Percentiles rank a stretch among this genome's conserved stretches.
Evolutionary conservation across 2,797 vertebrate genomes (phyloP).

Genomic region (Botia kubotai): DNA sequence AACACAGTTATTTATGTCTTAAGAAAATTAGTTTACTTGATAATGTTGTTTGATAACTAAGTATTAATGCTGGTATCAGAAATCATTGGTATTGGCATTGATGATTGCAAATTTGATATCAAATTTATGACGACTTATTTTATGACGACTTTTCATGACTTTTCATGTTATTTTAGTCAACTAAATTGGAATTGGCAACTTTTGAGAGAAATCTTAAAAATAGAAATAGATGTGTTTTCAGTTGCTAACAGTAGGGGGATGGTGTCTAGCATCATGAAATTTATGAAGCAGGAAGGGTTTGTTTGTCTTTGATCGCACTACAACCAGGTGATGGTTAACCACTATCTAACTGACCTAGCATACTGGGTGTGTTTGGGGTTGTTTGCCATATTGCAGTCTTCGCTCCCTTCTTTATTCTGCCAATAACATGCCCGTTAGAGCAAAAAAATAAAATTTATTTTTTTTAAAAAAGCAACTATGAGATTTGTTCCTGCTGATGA

Average conservation of each 20-base stretch:
- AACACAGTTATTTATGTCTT: too few species aligned
- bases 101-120: too few species aligned
- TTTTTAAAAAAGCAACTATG: neutral
- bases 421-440: neutral
- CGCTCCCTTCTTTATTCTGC: neutral
- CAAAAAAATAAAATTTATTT: neutral
- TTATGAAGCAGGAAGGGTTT: neutral
- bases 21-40: too few species aligned
- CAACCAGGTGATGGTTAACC: neutral
- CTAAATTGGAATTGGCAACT: neutral
- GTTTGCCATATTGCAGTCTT: neutral
- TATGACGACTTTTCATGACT: too few species aligned
- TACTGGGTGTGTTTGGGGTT: neutral
- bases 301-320: neutral
- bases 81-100: too few species aligned
- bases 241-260: neutral
- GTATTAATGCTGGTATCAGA: too few species aligned
- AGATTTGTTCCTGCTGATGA: conserved; percentile 22
- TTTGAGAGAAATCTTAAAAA: neutral
- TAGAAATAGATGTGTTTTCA: neutral
- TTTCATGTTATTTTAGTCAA: neutral
- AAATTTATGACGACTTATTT: too few species aligned
- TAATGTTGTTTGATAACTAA: too few species aligned
- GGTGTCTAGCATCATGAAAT: neutral
- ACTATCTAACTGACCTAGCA: neutral